phyloP scores from a whole-genome alignment of 2,797 vertebrate species.

The Poeciliopsis gracilis region DNA sequence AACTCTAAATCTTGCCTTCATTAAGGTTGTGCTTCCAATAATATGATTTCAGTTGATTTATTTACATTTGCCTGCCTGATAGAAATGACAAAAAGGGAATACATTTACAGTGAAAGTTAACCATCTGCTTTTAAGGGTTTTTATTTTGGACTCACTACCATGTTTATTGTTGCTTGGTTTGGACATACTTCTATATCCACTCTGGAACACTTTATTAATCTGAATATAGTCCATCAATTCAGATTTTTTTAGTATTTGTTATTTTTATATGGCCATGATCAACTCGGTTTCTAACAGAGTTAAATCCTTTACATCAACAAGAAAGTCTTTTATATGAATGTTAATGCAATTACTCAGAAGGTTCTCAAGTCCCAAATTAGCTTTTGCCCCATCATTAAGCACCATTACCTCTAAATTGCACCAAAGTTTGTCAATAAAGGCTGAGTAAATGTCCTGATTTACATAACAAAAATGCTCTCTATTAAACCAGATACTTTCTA shows the following conservation, averaged over 20 bases:
- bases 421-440: not conserved
- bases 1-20: not conserved
- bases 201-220: not conserved
- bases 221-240: not conserved
- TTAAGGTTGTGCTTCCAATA: not conserved
- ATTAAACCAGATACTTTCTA: not conserved
- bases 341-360: not conserved
- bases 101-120: not conserved
- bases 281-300: not conserved
- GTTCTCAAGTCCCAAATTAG: not conserved
- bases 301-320: not conserved
- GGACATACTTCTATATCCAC: not conserved
- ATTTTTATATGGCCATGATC: not conserved
- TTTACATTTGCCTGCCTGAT: not conserved
- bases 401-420: slow-evolving; percentile 1
- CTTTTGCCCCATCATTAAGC: not conserved
- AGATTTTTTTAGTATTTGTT: not conserved
- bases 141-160: not conserved
- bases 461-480: not conserved
- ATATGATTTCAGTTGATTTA: not conserved
- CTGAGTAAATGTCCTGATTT: not conserved
- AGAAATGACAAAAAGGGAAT: not conserved
- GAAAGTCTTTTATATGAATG: not conserved
- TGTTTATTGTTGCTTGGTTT: not conserved
- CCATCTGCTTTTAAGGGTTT: not conserved